Base-by-base conservation (phyloP, 2,888 invertebrate species). In the Pseudeuparius sepicola region DNA sequence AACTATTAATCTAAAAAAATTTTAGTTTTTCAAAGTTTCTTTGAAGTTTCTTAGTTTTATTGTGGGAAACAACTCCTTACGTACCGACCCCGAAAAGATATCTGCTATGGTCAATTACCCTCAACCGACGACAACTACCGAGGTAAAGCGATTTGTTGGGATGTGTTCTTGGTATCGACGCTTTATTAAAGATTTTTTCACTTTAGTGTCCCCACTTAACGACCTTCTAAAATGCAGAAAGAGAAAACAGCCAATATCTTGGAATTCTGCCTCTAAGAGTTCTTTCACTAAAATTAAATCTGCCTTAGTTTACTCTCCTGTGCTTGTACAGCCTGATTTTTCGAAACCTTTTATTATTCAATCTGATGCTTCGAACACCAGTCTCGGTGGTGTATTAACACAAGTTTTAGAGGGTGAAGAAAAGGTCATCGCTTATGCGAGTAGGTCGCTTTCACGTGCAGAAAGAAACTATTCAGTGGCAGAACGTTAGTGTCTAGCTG, bases 81-180 rank as follows among this genome's bases (percentile, higher is more conserved):
- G n/a, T n/a, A n/a, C n/a, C n/a, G n/a, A n/a, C n/a, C n/a, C n/a
- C n/a, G n/a, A n/a, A n/a, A n/a, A n/a, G n/a, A n/a, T n/a, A n/a
- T n/a, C n/a, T n/a, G n/a, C n/a, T n/a, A n/a, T n/a, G n/a, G n/a
- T n/a, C 1, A 28, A 39, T 12, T 51, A 47, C 37, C 42, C 47
- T 4, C 25, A 11, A 2, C 48, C 50, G 1, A 31, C 14, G 14
- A 49, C 39, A 7, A 33, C 45, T 6, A 53, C 52, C 1, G 47
- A 51, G 37, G 18, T 52, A 4, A 50, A 50, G 34, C 28, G 52
- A 11, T 49, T 55, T 32, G 23, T 52, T 2, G 53, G 53, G 3
- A 36, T 53, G 31, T 43, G 44, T 34, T 44, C 43, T 4, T 54
- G 51, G 27, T 36, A 45, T 24, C 17, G 37, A 1, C 16, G 48